Evolutionary conservation across 2,888 invertebrate species (phyloP), one percentile per base, ranked within the genome.

Genomic region (Pediacus dermestoides): DNA sequence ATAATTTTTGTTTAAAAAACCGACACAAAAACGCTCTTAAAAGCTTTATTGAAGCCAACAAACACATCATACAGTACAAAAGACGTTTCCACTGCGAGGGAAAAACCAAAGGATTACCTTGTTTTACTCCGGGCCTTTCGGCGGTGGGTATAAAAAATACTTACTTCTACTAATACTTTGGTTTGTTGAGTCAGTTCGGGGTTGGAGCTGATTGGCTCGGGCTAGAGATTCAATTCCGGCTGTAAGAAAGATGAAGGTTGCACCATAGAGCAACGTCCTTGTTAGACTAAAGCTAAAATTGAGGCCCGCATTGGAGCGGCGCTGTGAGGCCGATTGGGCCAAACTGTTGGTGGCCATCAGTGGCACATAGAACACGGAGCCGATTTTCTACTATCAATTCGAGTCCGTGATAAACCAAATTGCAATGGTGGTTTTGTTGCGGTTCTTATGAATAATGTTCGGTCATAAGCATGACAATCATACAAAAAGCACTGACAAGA

Each of bases 281-380:
- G 46, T 45, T 30, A 46, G 39, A 35, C 36, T 40, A 36, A 40
- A 39, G 38, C 22, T 38, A 36, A 38, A 39, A 42, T 31, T 43
- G 39, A 42, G 50, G 52, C 56, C 52, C 45, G 48, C 41, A 39
- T 42, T 48, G 47, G 48, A 50, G 47, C 56, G 61, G 58, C 60
- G 55, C 52, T 52, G 48, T 39, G 42, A 53, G 56, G 58, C 60
- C 56, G 55, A 50, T 36, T 43, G 52, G 45, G 46, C 45, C 43
- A 53, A 52, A 50, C 57, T 56, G 50, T 52, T 50, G 52, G 58
- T 49, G 56, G 60, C 61, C 62, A 63, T 64, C 60, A 63, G 60
- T 58, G 55, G 55, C 23, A n/a, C n/a, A n/a, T n/a, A n/a, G n/a
- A n/a, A n/a, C 48, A 43, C n/a, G n/a, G n/a, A n/a, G n/a, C n/a